A percentile compares a stretch with the other conserved stretches of the same genome.
Conservation (phyloP, 2,888 invertebrate genomes). For the Spisula subtruncata region DNA sequence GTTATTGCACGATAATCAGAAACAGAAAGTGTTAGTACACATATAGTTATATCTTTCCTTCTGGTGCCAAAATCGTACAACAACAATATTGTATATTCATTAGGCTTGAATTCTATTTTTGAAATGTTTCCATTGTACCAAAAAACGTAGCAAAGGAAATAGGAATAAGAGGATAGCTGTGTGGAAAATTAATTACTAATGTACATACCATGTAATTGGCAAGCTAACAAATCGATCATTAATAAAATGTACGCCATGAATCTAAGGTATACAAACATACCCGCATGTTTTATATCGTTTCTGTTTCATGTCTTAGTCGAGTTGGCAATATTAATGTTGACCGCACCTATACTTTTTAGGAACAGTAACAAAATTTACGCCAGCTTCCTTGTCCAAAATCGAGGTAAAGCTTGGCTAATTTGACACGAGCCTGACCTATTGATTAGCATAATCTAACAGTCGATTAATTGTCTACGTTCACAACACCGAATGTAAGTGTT, state of each 20-base stretch:
- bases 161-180: background rate
- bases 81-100: conserved; percentile 6
- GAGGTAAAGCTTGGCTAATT: no score
- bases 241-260: background rate
- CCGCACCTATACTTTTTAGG: no score
- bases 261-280: background rate
- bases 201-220: background rate
- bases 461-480: no score
- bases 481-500: no score
- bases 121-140: background rate
- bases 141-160: background rate
- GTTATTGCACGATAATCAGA: no score
- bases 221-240: background rate
- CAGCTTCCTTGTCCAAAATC: no score
- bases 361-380: no score
- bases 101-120: background rate
- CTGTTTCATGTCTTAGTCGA: background rate
- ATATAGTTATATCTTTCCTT: background rate
- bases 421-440: no score
- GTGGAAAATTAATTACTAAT: background rate
- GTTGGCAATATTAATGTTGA: no score
- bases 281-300: background rate
- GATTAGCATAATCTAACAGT: no score
- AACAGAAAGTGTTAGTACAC: background rate
- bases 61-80: background rate